Conservation (phyloP, 1,140 invertebrate genomes). For the Cotesia vestalis region DNA sequence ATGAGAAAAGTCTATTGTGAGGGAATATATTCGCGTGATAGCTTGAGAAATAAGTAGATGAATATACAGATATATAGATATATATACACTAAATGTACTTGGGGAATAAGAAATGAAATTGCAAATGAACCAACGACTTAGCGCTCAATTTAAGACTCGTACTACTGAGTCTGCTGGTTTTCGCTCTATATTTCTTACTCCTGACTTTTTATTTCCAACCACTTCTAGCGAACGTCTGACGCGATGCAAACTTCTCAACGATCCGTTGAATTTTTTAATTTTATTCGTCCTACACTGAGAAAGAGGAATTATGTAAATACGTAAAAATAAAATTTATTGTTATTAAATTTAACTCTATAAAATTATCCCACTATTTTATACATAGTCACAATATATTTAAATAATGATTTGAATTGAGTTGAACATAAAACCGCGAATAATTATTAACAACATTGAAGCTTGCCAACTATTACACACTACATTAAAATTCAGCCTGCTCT, state of each 20-base stretch:
- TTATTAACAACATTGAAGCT: conserved; percentile 54
- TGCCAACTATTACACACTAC: conserved; percentile 61
- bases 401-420: neutral
- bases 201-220: conserved; percentile 5
- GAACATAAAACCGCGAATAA: conserved; percentile 30
- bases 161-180: conserved; percentile 26
- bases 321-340: too few relatives aligned
- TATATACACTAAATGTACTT: too few relatives aligned
- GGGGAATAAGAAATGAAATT: conserved; percentile 47
- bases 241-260: too few relatives aligned
- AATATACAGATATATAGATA: conserved; percentile 32
- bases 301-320: too few relatives aligned
- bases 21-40: neutral
- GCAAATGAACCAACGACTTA: conserved; percentile 43
- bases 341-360: too few relatives aligned
- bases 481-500: conserved; percentile 65
- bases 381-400: too few relatives aligned
- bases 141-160: conserved; percentile 31
- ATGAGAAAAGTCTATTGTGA: conserved; percentile 31
- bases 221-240: too few relatives aligned
- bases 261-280: too few relatives aligned
- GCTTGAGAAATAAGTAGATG: conserved; percentile 3
- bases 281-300: too few relatives aligned
- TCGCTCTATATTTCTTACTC: too few relatives aligned
- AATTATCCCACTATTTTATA: too few relatives aligned